Evolutionary conservation across 2,888 invertebrate species (phyloP).

Genomic region (Phortica magna): DNA sequence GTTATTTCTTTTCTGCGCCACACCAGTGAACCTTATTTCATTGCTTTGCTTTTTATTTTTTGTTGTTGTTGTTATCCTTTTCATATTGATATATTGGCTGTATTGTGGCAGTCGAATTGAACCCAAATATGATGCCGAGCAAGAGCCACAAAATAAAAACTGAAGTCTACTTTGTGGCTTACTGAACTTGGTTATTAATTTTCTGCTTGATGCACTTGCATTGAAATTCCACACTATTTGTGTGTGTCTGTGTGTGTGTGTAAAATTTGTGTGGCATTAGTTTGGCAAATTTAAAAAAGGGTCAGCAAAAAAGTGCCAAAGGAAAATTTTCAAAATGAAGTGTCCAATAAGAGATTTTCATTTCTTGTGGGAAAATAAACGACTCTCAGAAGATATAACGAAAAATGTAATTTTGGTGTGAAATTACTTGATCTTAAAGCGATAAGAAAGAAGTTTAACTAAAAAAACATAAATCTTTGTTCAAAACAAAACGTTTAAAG

Average conservation of each 20-base stretch:
- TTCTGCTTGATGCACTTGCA: conserved; percentile 1
- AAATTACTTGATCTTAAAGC: too few relatives aligned
- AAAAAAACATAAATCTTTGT: too few relatives aligned
- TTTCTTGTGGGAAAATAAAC: too few relatives aligned
- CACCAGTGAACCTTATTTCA: not conserved
- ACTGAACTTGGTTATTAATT: conserved; percentile 22
- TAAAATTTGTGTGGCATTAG: not conserved
- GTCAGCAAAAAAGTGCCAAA: not conserved
- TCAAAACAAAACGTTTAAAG: too few relatives aligned
- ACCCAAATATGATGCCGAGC: not conserved
- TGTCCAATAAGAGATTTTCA: too few relatives aligned
- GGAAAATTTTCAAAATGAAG: not conserved
- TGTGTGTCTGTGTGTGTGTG: not conserved
- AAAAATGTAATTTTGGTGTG: too few relatives aligned
- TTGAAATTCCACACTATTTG: not conserved
- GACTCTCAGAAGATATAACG: too few relatives aligned
- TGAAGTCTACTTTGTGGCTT: not conserved
- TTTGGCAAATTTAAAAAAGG: not conserved
- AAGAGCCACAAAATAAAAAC: not conserved
- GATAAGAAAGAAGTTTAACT: too few relatives aligned
- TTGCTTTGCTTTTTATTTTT: not conserved
- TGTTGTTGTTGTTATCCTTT: not conserved
- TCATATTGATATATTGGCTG: conserved; percentile 21
- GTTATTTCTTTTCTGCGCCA: not conserved
- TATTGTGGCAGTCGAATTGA: conserved; percentile 8